Percentiles rank a stretch among this genome's conserved stretches.
These are phyloP conservation scores for Liopterus haemorrhoidalis DNA, from an alignment of 2,888 invertebrate genomes.

Conservation along the genomic window DNA sequence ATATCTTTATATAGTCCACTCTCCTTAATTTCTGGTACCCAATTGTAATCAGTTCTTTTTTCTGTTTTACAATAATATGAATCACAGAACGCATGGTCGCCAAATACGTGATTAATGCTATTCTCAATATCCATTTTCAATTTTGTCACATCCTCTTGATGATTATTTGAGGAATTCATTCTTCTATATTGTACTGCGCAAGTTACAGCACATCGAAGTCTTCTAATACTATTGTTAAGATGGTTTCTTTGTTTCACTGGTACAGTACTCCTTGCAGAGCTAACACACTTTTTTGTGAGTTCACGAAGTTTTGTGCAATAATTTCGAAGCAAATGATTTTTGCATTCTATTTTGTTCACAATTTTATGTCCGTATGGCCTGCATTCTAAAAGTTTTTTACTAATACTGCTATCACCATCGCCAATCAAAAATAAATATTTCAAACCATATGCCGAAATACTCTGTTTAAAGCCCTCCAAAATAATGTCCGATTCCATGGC, in stretches of 20 bases:
- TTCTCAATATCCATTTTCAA: background rate
- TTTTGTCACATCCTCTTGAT: background rate
- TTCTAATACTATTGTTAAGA: no score
- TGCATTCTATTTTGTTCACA: slow-evolving; percentile 25
- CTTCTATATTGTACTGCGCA: slow-evolving; percentile 4
- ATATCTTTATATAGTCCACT: slow-evolving; percentile 21
- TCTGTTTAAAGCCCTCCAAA: slow-evolving; percentile 22
- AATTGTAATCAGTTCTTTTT: slow-evolving; percentile 10
- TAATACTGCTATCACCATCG: slow-evolving; percentile 26
- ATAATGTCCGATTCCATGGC: slow-evolving; percentile 26
- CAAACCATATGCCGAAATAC: slow-evolving; percentile 20
- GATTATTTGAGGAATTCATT: background rate
- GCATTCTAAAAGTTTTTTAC: slow-evolving; percentile 18
- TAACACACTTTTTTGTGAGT: slow-evolving; percentile 1
- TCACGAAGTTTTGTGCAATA: slow-evolving; percentile 14
- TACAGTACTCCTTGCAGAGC: slow-evolving; percentile 1
- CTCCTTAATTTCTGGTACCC: slow-evolving; percentile 12
- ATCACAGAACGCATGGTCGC: slow-evolving; percentile 7
- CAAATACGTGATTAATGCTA: slow-evolving; percentile 16
- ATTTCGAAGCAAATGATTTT: slow-evolving; percentile 25
- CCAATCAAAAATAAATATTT: slow-evolving; percentile 23
- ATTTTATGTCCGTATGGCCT: slow-evolving; percentile 18
- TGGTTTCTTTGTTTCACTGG: slow-evolving; percentile 3
- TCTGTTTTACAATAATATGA: slow-evolving; percentile 6
- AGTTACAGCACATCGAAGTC: slow-evolving; percentile 4